Conservation (phyloP, 1,140 invertebrate genomes). For the Lepidurus arcticus region DNA sequence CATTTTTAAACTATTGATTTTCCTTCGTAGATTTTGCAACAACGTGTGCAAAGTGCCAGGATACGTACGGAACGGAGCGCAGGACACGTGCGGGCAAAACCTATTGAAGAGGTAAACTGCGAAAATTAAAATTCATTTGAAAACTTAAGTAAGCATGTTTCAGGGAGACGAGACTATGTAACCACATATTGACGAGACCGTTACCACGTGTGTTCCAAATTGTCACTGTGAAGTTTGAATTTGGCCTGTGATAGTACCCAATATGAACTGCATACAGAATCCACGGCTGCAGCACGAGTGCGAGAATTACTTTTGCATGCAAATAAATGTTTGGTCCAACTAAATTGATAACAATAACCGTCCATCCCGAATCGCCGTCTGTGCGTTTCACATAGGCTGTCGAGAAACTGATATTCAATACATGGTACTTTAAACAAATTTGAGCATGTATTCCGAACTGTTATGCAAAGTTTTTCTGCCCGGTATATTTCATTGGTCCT, state of each 20-base stretch:
- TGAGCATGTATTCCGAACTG: neutral
- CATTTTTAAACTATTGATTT: neutral
- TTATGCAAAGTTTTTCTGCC: neutral
- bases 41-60: constrained; percentile 32
- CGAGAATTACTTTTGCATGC: no score
- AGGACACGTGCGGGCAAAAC: constrained; percentile 4
- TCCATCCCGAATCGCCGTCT: neutral
- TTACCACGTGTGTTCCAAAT: constrained; percentile 20
- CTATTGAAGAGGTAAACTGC: constrained; percentile 3
- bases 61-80: constrained; percentile 28
- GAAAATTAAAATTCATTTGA: neutral
- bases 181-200: neutral
- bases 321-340: no score
- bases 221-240: constrained; percentile 2
- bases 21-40: constrained; percentile 15
- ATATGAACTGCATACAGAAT: neutral
- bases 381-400: neutral
- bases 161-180: constrained; percentile 16
- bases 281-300: neutral
- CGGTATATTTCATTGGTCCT: neutral
- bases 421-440: neutral
- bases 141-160: neutral
- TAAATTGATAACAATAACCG: no score
- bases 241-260: constrained; percentile 16
- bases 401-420: neutral